Evolutionary conservation across 2,888 invertebrate species (phyloP).

Genomic region (Druceiella hillmani): DNA sequence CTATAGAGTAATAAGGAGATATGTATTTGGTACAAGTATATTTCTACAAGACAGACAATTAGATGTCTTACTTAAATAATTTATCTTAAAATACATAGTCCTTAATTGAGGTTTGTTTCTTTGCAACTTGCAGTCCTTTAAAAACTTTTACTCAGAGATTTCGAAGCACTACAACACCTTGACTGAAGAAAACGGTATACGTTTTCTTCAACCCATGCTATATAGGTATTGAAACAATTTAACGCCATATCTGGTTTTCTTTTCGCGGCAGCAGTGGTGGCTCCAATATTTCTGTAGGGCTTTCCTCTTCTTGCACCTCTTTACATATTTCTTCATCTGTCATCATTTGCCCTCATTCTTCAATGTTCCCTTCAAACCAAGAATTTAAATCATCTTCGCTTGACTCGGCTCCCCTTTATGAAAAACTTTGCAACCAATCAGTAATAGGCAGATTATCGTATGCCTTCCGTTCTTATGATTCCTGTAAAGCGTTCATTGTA

Average conservation of each 20-base stretch:
- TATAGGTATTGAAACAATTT: slow-evolving; percentile 27
- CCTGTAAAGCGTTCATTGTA: slow-evolving; percentile 25
- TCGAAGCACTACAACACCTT: slow-evolving; percentile 26
- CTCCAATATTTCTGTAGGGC: slow-evolving; percentile 21
- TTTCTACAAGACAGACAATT: too few relatives aligned
- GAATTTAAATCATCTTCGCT: slow-evolving; percentile 24
- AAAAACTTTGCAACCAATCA: slow-evolving; percentile 25
- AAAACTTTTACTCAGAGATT: slow-evolving; percentile 26
- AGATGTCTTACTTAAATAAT: too few relatives aligned
- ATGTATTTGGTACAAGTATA: too few relatives aligned
- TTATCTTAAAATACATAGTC: too few relatives aligned
- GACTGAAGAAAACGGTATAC: slow-evolving; percentile 24
- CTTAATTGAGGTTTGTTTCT: slow-evolving; percentile 25
- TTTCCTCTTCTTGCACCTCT: slow-evolving; percentile 21
- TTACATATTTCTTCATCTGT: slow-evolving; percentile 20
- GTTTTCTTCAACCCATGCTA: slow-evolving; percentile 27
- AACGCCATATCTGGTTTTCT: slow-evolving; percentile 24
- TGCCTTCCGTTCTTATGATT: slow-evolving; percentile 24
- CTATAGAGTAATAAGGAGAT: too few relatives aligned
- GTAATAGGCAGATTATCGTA: slow-evolving; percentile 24
- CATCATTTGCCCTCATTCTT: slow-evolving; percentile 26
- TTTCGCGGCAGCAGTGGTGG: slow-evolving; percentile 21
- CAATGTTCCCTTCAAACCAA: slow-evolving; percentile 23
- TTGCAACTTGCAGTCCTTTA: slow-evolving; percentile 25
- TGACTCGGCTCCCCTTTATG: slow-evolving; percentile 26